These are phyloP conservation scores for Phaethon lepturus DNA, from an alignment of 2,113 vertebrate species.

Conservation along the genomic window DNA sequence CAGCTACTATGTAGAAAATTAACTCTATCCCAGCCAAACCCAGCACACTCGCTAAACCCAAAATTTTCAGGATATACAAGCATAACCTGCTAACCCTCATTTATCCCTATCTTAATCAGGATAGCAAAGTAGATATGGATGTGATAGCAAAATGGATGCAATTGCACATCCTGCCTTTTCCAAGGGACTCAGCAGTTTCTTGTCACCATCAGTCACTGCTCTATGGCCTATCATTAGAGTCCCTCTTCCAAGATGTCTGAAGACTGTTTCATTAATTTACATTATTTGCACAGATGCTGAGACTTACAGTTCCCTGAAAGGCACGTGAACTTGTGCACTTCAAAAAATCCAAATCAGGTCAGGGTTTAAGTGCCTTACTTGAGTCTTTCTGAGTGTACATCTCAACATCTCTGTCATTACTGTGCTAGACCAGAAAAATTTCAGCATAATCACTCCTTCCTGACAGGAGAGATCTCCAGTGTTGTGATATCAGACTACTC, in stretches of 20 bases:
- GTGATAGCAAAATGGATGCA: not conserved
- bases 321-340: rapidly evolving
- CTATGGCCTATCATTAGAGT: not conserved
- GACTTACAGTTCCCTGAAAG: not conserved
- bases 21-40: too few species aligned
- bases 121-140: not conserved
- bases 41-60: not conserved
- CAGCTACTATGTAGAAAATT: too few species aligned
- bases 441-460: not conserved
- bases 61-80: not conserved
- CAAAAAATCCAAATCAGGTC: not conserved
- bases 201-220: not conserved
- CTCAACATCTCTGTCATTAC: not conserved
- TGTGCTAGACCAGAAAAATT: not conserved
- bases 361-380: not conserved
- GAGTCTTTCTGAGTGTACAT: not conserved
- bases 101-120: not conserved
- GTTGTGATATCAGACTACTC: not conserved
- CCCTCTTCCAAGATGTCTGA: not conserved
- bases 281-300: not conserved
- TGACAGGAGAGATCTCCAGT: not conserved
- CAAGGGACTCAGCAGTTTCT: not conserved
- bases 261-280: not conserved
- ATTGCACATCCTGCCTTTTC: not conserved
- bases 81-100: not conserved